A percentile compares a stretch with the other conserved stretches of the same genome.
Conservation (phyloP, 2,888 invertebrate species). For the Antheraea assamensis region DNA sequence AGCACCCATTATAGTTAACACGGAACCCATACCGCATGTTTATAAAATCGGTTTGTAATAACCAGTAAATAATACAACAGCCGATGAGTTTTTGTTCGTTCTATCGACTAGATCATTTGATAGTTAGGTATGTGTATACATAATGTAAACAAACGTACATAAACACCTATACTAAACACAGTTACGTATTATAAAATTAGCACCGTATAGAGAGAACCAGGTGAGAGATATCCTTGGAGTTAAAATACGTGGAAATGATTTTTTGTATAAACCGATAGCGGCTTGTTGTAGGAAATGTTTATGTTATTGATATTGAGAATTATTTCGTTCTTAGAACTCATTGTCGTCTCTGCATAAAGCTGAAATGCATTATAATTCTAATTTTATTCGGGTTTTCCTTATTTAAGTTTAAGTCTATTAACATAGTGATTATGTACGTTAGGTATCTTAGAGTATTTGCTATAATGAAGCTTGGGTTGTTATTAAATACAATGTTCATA, state of each 20-base stretch:
- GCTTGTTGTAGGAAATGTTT: constrained; percentile 29
- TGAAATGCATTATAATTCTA: neutral
- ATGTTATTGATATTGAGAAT: constrained; percentile 11
- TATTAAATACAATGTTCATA: neutral
- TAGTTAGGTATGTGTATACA: constrained; percentile 8
- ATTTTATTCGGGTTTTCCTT: constrained; percentile 1
- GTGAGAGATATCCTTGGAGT: constrained; percentile 27
- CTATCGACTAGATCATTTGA: constrained; percentile 6
- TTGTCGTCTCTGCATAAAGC: neutral
- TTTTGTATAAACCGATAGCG: constrained; percentile 25
- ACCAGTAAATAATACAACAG: constrained; percentile 11
- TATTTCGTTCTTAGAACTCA: neutral
- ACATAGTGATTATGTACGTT: neutral
- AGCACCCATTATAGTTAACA: neutral
- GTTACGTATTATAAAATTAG: constrained; percentile 11
- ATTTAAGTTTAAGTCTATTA: neutral
- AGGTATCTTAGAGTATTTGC: neutral
- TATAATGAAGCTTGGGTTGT: neutral
- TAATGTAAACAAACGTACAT: constrained; percentile 13
- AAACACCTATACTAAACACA: constrained; percentile 4
- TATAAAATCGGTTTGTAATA: constrained; percentile 16
- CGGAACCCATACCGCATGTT: constrained; percentile 24
- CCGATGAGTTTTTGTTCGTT: constrained; percentile 20
- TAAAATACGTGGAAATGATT: constrained; percentile 30
- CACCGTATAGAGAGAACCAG: constrained; percentile 10